Evolutionary conservation across 2,888 invertebrate species (phyloP), one percentile per base, ranked within the genome.

Genomic region (Aquatica leii): DNA sequence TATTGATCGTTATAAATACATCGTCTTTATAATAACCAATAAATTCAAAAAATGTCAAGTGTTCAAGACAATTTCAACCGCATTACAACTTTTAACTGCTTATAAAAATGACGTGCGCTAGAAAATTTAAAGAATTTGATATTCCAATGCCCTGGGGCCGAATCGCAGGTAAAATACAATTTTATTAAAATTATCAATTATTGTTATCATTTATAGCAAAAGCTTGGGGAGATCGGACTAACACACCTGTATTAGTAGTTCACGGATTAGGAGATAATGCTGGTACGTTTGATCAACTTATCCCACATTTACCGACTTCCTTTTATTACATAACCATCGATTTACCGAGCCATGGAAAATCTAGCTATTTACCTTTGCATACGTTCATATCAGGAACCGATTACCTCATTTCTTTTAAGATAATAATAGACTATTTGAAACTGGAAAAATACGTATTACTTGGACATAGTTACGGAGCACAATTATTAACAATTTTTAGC

Each of bases 241-340:
- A 85, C 41, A 83, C 84, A 1, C 85, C 86, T 0, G 83, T 88
- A 6, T 74, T 90, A 18, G 82, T 85, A 2, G 79, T 87, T 20
- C 89, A 89, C 69, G 89, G 89, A 0, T 74, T 81, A 61, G 79
- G 84, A 69, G 89, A 89, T 75, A 87, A 87, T 6, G 86, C 86
- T 0, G 86, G 85, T 1, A 82, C 84, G 43, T 89, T 87, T 76
- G 83, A 88, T 59, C 81, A 83, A 0, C 74, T 90, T 1, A 82
- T 87, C 14, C 83, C 83, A 11, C 72, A 83, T 14, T 73, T 90
- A 37, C 86, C 88, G 0, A 76, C 73, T 11, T 76, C 6, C 34
- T 82, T 71, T 74, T 84, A 72, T 69, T 86, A 76, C 71, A 78
- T 84, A 24, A 80, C 81, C 63, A 73, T 84, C 43, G 89, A 89